Percentiles rank a stretch among this genome's conserved stretches.
These are phyloP conservation scores for Thunnus thynnus DNA, from an alignment of 2,113 vertebrate genomes.

Conservation along the genomic window DNA sequence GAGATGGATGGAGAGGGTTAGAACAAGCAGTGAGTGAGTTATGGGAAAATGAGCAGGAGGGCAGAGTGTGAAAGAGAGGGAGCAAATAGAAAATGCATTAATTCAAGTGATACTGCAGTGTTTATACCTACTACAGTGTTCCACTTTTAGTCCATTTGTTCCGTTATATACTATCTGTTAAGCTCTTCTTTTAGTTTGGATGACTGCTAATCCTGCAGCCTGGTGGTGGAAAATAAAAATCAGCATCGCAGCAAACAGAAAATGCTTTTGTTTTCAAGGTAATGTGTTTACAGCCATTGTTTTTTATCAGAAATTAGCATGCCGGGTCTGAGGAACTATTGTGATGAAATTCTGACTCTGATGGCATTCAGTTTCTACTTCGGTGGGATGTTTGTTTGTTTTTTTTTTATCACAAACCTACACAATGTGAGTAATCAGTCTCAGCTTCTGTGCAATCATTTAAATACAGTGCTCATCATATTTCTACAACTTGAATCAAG, in stretches of 20 bases:
- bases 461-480: background rate
- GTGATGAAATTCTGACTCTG: conserved; percentile 17
- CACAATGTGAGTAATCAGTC: conserved; percentile 22
- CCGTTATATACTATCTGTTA: too few relatives aligned
- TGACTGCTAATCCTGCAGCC: conserved; percentile 31
- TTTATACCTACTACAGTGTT: background rate
- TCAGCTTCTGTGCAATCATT: conserved; percentile 13
- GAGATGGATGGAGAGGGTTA: conserved; percentile 42
- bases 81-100: background rate
- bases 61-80: conserved; percentile 11
- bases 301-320: conserved; percentile 44
- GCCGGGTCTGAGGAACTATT: conserved; percentile 18
- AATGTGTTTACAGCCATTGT: conserved; percentile 37
- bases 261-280: conserved; percentile 50
- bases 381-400: conserved; percentile 20
- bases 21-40: conserved; percentile 32
- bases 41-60: conserved; percentile 17
- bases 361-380: conserved; percentile 12
- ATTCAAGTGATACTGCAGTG: conserved; percentile 6
- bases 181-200: conserved; percentile 12
- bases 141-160: background rate
- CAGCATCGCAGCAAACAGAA: conserved; percentile 29
- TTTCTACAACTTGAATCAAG: background rate
- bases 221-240: conserved; percentile 39
- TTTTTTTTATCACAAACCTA: conserved; percentile 40